Evolutionary conservation across 1,140 invertebrate genomes (phyloP).

Genomic region (Euura lappo): DNA sequence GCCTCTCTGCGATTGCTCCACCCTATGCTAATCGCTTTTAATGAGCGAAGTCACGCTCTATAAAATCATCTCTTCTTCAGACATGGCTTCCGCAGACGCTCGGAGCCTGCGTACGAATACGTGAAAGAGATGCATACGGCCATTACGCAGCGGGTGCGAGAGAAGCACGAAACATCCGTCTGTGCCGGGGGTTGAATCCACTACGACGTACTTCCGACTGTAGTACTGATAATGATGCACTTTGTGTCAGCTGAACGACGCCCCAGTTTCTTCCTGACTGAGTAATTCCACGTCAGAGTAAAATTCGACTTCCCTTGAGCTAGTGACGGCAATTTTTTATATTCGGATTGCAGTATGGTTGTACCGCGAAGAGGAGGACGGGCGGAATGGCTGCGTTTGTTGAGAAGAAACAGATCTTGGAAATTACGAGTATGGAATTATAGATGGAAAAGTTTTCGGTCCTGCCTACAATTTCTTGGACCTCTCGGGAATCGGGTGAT

Average conservation of each 20-base stretch:
- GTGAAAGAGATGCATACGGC: background rate
- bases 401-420: no score
- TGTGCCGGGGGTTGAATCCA: background rate
- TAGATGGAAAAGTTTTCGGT: no score
- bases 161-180: background rate
- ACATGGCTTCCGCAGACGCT: background rate
- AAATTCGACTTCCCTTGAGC: background rate
- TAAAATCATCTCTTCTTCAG: background rate
- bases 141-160: background rate
- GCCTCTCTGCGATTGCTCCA: background rate
- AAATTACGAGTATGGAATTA: no score
- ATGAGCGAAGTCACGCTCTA: constrained; percentile 5
- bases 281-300: background rate
- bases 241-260: constrained; percentile 10
- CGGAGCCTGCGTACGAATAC: background rate
- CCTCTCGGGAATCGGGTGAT: no score
- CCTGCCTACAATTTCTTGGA: no score
- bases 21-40: background rate
- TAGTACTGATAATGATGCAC: constrained; percentile 32
- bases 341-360: no score
- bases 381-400: no score
- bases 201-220: background rate
- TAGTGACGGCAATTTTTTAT: no score
- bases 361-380: no score
- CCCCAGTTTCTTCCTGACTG: background rate